Evolutionary conservation across 2,113 vertebrate species (phyloP).

Genomic region (Gymnarchus niloticus): DNA sequence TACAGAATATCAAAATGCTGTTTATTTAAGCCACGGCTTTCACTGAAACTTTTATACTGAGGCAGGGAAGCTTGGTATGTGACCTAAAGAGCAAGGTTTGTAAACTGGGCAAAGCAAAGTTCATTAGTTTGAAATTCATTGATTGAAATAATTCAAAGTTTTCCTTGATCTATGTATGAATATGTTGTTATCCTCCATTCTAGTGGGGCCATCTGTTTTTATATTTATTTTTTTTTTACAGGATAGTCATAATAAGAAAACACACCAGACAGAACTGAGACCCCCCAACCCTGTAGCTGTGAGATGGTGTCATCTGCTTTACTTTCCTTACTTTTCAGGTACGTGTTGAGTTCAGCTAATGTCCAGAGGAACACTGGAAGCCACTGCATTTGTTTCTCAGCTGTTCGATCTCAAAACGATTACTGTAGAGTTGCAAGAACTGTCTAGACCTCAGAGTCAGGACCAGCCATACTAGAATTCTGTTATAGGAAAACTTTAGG

Average conservation of each 20-base stretch:
- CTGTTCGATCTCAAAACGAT: background rate
- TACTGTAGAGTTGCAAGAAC: background rate
- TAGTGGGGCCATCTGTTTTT: background rate
- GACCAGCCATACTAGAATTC: no score
- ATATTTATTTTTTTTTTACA: background rate
- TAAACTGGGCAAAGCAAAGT: background rate
- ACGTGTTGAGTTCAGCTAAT: background rate
- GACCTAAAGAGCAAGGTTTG: background rate
- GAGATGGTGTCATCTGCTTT: background rate
- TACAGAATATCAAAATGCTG: no score
- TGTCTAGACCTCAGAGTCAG: background rate
- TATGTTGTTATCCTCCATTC: background rate
- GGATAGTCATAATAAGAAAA: background rate
- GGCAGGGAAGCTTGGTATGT: background rate
- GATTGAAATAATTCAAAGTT: background rate
- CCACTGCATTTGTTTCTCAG: background rate
- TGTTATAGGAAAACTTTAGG: background rate
- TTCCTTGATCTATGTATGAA: background rate
- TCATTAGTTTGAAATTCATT: no score
- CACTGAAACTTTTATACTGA: background rate
- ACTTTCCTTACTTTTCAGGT: background rate
- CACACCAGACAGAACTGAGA: background rate
- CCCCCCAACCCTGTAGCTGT: background rate
- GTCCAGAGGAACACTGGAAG: background rate
- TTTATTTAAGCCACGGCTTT: background rate